Base-by-base conservation (phyloP, 2,888 invertebrate species). In the Aphodius granarius region DNA sequence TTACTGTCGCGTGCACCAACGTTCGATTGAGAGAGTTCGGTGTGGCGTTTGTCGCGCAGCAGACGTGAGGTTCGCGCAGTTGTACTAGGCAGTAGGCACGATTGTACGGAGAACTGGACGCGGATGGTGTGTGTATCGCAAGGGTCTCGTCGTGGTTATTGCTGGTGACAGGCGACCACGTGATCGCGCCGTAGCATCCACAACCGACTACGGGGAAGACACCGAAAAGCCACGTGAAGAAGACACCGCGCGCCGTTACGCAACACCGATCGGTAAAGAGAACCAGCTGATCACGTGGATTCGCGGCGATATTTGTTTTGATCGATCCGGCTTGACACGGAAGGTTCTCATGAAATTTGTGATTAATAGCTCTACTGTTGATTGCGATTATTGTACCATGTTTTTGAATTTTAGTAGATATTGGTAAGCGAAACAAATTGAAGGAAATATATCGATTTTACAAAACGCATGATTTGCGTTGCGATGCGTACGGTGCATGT, bases 41-140 rank as follows among this genome's bases (percentile, higher is more conserved):
- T 9, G 43, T 9, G 43, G 13, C 43, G 43, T 6, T 43, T 43
- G 43, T 43, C 43, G 43, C 43, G 43, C 43, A 43, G 43, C 43
- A 13, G 9, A 13, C 43, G 6, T 13, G 43, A 1, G 1, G 4
- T 13, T 43, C 43, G 43, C 43, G 43, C 43, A 43, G 43, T 43
- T 43, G n/a, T n/a, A n/a, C n/a, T n/a, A n/a, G n/a, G n/a, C n/a
- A n/a, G n/a, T n/a, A 68, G 19, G n/a, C 21, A n/a, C 68, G 68
- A 68, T 68, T 20, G 20, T 68, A 65, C 65, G 65, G 19, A n/a
- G 21, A 20, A 68, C 68, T 22, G 68, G 66, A 66, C 66, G 19
- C 5, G 66, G n/a, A n/a, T 18, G 18, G 21, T 43, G 13, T 23
- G 6, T 43, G 43, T 43, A 43, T 13, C 9, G 43, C 9, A 43